Conservation (phyloP, 2,113 vertebrate species). For the Sprattus sprattus region DNA sequence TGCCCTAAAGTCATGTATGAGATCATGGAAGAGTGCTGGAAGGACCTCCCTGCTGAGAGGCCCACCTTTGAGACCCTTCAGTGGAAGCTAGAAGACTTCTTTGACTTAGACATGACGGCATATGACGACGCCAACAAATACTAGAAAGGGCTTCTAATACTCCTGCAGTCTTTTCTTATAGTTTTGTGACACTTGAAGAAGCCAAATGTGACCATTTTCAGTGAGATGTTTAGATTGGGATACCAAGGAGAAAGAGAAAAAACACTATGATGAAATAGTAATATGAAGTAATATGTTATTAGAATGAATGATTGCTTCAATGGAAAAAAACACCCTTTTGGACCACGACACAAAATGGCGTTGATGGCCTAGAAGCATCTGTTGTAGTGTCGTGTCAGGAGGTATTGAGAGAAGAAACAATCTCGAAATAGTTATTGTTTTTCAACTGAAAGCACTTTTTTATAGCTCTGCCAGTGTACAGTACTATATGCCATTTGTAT, state of each 20-base stretch:
- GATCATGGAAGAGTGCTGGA: conserved; percentile 90
- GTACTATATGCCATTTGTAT: neutral
- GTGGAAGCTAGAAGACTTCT: conserved; percentile 79
- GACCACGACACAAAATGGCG: neutral
- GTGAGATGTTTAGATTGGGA: neutral
- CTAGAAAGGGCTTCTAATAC: conserved; percentile 34
- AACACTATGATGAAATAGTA: neutral
- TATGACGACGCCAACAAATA: conserved; percentile 59
- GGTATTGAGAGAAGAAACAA: neutral
- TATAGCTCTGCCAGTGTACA: neutral
- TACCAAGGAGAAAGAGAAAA: neutral
- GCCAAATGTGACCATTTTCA: neutral
- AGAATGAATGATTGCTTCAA: neutral
- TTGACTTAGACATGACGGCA: conserved; percentile 62
- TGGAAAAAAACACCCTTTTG: too few relatives aligned
- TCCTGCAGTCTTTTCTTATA: neutral
- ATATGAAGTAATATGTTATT: neutral
- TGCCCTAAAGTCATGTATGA: conserved; percentile 77
- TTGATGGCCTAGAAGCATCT: neutral
- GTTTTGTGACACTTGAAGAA: neutral
- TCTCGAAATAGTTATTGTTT: neutral
- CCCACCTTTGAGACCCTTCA: conserved; percentile 85
- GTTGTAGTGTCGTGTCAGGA: neutral
- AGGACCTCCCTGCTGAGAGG: conserved; percentile 51
- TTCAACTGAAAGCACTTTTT: conserved; percentile 5